phyloP scores from a whole-genome alignment of 2,888 invertebrate genomes.

The Meliscaeva auricollis region DNA sequence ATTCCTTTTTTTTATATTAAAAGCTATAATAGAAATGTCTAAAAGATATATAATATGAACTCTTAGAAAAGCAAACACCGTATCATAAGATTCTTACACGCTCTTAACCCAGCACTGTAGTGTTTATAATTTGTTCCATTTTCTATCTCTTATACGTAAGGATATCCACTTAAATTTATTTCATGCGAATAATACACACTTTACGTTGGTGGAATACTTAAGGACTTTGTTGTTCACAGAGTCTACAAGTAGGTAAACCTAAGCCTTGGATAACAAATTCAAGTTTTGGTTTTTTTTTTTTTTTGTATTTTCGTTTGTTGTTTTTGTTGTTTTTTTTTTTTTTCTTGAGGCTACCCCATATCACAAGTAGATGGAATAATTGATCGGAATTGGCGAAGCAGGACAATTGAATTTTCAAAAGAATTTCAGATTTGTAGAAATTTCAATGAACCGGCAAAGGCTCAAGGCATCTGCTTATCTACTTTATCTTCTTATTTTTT shows the following conservation, averaged over 20 bases:
- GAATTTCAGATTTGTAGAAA: constrained; percentile 59
- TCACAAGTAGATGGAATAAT: constrained; percentile 55
- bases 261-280: constrained; percentile 42
- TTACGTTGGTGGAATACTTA: constrained; percentile 65
- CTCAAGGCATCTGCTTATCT: background rate
- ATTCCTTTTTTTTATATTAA: no score
- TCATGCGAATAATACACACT: constrained; percentile 68
- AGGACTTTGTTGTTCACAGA: constrained; percentile 47
- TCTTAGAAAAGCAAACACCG: background rate
- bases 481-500: background rate
- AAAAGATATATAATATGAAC: background rate
- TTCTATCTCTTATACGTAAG: background rate
- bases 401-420: constrained; percentile 59
- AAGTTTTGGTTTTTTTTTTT: constrained; percentile 12
- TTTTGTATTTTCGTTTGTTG: no score
- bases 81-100: constrained; percentile 1
- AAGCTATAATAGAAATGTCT: background rate
- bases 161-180: constrained; percentile 70
- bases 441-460: constrained; percentile 51
- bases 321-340: no score
- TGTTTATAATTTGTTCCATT: constrained; percentile 22
- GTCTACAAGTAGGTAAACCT: constrained; percentile 3
- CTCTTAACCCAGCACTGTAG: constrained; percentile 6
- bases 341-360: constrained; percentile 12
- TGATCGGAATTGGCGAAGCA: constrained; percentile 58